These are phyloP conservation scores for Junonia oenone DNA, from an alignment of 2,888 invertebrate species.

Conservation along the genomic window DNA sequence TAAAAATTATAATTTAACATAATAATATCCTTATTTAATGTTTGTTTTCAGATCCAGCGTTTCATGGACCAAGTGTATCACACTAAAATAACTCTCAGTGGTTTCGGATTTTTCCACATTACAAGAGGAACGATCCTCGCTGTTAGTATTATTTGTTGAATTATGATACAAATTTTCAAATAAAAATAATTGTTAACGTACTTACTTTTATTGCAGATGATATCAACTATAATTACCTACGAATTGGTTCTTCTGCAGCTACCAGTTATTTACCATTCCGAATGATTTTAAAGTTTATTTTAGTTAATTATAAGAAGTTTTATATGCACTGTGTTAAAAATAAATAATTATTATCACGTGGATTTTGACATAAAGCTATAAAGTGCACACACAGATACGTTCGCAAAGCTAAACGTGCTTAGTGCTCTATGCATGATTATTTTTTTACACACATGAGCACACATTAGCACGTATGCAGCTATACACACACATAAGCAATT, in stretches of 20 bases:
- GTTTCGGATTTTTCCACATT: conserved; percentile 67
- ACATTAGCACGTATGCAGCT: too few relatives aligned
- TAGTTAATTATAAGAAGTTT: too few relatives aligned
- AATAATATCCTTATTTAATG: neutral
- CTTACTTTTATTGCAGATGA: conserved; percentile 21
- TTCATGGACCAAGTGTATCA: conserved; percentile 65
- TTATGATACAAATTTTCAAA: too few relatives aligned
- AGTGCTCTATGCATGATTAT: too few relatives aligned
- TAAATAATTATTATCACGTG: too few relatives aligned
- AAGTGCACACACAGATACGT: too few relatives aligned
- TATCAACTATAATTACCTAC: conserved; percentile 26
- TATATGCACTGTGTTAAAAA: too few relatives aligned
- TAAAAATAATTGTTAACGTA: neutral
- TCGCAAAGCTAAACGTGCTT: too few relatives aligned
- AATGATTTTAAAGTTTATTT: too few relatives aligned
- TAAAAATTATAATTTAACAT: neutral
- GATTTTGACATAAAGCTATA: too few relatives aligned
- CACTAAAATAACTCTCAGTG: conserved; percentile 75
- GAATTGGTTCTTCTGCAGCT: conserved; percentile 23
- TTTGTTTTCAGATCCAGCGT: conserved; percentile 64
- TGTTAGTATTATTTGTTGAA: conserved; percentile 44
- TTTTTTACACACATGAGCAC: too few relatives aligned
- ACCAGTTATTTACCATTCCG: neutral
- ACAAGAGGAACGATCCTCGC: conserved; percentile 70
- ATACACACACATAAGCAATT: too few relatives aligned